phyloP scores from a whole-genome alignment of 2,888 invertebrate species.

The Luperina testacea region DNA sequence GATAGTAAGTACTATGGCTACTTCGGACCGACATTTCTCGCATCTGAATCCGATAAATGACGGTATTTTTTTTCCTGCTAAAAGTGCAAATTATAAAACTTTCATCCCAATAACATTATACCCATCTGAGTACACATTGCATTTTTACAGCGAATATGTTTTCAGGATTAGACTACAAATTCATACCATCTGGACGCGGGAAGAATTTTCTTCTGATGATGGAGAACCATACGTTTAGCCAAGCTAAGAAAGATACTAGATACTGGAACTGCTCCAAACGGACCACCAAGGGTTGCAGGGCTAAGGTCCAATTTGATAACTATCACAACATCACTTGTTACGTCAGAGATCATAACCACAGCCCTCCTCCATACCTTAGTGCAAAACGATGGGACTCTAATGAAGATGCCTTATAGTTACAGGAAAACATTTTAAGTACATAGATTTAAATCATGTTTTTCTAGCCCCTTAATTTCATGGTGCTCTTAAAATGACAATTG shows the following conservation, averaged over 20 bases:
- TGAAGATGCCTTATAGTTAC: slow-evolving; percentile 18
- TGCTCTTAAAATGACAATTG: not conserved
- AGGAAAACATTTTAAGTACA: not conserved
- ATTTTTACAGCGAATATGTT: slow-evolving; percentile 35
- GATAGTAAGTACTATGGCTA: not conserved
- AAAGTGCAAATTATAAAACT: not conserved
- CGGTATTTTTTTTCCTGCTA: not conserved
- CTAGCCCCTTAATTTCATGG: not conserved
- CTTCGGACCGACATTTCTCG: not conserved
- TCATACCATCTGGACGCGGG: slow-evolving; percentile 71
- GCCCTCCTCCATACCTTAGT: slow-evolving; percentile 59
- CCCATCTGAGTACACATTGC: not conserved
- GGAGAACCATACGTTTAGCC: slow-evolving; percentile 63
- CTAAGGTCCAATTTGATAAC: slow-evolving; percentile 65
- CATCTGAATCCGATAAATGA: not conserved
- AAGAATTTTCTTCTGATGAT: slow-evolving; percentile 63
- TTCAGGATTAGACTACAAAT: slow-evolving; percentile 64
- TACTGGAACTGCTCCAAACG: slow-evolving; percentile 72
- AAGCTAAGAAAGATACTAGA: slow-evolving; percentile 61
- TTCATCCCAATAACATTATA: not conserved
- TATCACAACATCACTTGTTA: slow-evolving; percentile 52
- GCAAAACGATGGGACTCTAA: slow-evolving; percentile 36
- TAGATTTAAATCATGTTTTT: not conserved
- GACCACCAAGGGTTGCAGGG: slow-evolving; percentile 61
- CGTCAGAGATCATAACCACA: slow-evolving; percentile 65